Percentiles rank a stretch among this genome's conserved stretches.
Evolutionary conservation across 2,797 vertebrate species (phyloP).

Genomic region (Loris lydekkerianus): DNA sequence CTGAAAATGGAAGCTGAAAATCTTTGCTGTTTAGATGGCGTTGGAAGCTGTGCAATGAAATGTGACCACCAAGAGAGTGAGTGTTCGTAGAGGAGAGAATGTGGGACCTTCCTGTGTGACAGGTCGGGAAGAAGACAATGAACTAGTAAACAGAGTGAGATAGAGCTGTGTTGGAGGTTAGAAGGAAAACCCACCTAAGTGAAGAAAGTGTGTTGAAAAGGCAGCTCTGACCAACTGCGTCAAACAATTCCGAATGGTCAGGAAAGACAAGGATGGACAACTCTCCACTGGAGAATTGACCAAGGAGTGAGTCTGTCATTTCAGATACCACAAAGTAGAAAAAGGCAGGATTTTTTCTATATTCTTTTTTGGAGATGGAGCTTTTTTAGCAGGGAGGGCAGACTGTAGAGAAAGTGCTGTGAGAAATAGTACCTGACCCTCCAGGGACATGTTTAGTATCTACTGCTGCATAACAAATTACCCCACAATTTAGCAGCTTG

Average conservation of each 20-base stretch:
- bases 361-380: background rate
- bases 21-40: background rate
- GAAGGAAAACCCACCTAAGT: background rate
- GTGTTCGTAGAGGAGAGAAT: background rate
- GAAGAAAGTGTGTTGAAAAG: background rate
- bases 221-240: background rate
- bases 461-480: background rate
- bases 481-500: background rate
- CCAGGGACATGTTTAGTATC: background rate
- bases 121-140: background rate
- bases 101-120: background rate
- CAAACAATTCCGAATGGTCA: background rate
- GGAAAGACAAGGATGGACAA: background rate
- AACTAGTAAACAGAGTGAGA: background rate
- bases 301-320: background rate
- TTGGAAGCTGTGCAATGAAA: background rate
- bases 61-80: too few species aligned
- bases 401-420: background rate
- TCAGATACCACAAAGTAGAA: background rate
- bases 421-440: background rate
- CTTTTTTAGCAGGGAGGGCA: background rate
- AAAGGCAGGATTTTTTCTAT: background rate
- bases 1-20: background rate
- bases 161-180: accelerated
- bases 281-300: background rate